A percentile compares a stretch with the other conserved stretches of the same genome.
phyloP scores from a whole-genome alignment of 2,113 vertebrate genomes.

The Phylloscopus trochilus region DNA sequence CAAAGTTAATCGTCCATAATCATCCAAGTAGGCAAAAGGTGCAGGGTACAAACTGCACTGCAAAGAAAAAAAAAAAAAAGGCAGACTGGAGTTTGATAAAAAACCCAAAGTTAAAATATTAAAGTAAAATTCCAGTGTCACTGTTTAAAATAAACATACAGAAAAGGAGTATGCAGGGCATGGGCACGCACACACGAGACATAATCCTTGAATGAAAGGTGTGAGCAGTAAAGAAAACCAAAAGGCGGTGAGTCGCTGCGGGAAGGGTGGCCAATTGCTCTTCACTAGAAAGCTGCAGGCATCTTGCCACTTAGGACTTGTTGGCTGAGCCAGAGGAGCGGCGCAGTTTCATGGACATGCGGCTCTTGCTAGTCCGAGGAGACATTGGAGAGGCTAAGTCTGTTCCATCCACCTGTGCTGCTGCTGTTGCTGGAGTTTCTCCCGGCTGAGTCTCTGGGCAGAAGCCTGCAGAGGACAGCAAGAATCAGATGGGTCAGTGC shows the following conservation, averaged over 20 bases:
- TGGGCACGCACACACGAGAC: neutral
- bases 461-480: constrained; percentile 82
- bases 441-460: constrained; percentile 89
- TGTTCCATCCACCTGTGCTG: constrained; percentile 87
- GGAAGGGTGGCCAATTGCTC: neutral
- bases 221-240: neutral
- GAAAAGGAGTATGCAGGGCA: constrained; percentile 7
- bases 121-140: constrained; percentile 75
- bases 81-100: constrained; percentile 5
- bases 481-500: constrained; percentile 18
- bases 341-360: constrained; percentile 98
- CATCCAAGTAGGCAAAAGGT: constrained; percentile 59
- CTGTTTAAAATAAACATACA: constrained; percentile 68
- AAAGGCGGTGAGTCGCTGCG: neutral
- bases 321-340: constrained; percentile 97
- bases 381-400: constrained; percentile 95
- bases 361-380: constrained; percentile 98
- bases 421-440: constrained; percentile 83
- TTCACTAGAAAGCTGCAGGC: constrained; percentile 13
- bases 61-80: constrained; percentile 6
- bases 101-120: constrained; percentile 65
- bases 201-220: neutral
- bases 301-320: constrained; percentile 82
- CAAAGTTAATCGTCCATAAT: constrained; percentile 18
- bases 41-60: constrained; percentile 46